Percentiles rank a stretch among this genome's conserved stretches.
These are phyloP conservation scores for Calliscelio sp. DNA, from an alignment of 2,888 invertebrate genomes.

Conservation along the genomic window DNA sequence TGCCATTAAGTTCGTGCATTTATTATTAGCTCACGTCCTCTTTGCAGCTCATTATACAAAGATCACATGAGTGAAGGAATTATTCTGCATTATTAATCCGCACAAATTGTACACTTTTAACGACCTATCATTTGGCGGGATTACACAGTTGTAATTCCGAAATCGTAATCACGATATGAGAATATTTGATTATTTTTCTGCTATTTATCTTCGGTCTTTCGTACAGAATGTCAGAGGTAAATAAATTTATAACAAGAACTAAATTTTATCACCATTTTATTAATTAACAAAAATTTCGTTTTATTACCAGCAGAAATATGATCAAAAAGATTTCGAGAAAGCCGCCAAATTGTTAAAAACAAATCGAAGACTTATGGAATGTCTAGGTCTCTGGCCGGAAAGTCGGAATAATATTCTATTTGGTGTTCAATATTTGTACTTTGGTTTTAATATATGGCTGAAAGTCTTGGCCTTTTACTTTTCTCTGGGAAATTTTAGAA, in stretches of 20 bases:
- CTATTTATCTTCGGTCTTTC: no score
- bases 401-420: conserved; percentile 12
- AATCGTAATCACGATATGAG: conserved; percentile 22
- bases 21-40: neutral
- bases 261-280: neutral
- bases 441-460: conserved; percentile 2
- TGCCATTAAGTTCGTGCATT: neutral
- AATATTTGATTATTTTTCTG: conserved; percentile 19
- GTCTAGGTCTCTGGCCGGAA: conserved; percentile 38
- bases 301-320: neutral
- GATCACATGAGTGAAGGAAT: neutral
- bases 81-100: conserved; percentile 17
- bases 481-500: conserved; percentile 13
- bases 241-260: neutral
- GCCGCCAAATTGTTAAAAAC: conserved; percentile 12
- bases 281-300: neutral
- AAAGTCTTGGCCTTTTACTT: conserved; percentile 40
- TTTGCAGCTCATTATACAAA: neutral
- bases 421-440: conserved; percentile 6
- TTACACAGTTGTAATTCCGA: neutral
- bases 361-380: conserved; percentile 7
- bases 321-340: conserved; percentile 22
- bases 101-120: conserved; percentile 13
- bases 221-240: no score
- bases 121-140: neutral